phyloP scores from a whole-genome alignment of 2,797 vertebrate species.

The Eutrigla gurnardus region DNA sequence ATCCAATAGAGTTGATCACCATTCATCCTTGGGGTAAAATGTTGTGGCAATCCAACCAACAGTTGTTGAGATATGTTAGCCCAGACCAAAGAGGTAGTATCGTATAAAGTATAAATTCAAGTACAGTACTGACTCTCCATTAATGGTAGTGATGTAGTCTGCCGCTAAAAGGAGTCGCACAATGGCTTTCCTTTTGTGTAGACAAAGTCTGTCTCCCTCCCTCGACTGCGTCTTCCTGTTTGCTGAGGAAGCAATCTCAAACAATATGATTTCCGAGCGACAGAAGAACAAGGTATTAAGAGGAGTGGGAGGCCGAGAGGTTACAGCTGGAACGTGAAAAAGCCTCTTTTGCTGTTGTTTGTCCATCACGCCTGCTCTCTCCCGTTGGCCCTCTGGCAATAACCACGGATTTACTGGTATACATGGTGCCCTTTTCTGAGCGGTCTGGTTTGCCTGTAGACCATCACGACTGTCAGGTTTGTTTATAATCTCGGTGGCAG shows the following conservation, averaged over 20 bases:
- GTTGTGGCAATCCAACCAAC: neutral
- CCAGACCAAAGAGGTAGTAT: neutral
- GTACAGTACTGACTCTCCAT: too few relatives aligned
- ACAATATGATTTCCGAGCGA: slow-evolving; percentile 85
- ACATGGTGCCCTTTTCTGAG: slow-evolving; percentile 38
- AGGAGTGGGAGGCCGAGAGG: slow-evolving; percentile 25
- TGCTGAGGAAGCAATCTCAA: slow-evolving; percentile 84
- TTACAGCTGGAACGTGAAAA: neutral
- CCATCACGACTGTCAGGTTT: slow-evolving; percentile 69
- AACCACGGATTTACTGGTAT: slow-evolving; percentile 62
- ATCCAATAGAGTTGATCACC: neutral
- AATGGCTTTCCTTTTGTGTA: neutral
- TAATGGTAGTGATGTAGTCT: neutral
- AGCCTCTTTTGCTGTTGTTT: slow-evolving; percentile 1
- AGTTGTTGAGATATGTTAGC: neutral
- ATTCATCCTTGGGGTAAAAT: neutral
- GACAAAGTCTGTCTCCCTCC: slow-evolving; percentile 49
- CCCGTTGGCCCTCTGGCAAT: slow-evolving; percentile 34
- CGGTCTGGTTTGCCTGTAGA: slow-evolving; percentile 61
- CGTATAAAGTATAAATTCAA: neutral
- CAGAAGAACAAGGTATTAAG: slow-evolving; percentile 66
- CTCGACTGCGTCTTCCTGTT: slow-evolving; percentile 66
- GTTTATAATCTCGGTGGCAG: slow-evolving; percentile 73
- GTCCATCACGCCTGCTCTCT: slow-evolving; percentile 24
- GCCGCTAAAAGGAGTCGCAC: neutral